Evolutionary conservation across 2,797 vertebrate genomes (phyloP), one percentile per base, ranked within the genome.

Genomic region (Paedocypris micromegethes): DNA sequence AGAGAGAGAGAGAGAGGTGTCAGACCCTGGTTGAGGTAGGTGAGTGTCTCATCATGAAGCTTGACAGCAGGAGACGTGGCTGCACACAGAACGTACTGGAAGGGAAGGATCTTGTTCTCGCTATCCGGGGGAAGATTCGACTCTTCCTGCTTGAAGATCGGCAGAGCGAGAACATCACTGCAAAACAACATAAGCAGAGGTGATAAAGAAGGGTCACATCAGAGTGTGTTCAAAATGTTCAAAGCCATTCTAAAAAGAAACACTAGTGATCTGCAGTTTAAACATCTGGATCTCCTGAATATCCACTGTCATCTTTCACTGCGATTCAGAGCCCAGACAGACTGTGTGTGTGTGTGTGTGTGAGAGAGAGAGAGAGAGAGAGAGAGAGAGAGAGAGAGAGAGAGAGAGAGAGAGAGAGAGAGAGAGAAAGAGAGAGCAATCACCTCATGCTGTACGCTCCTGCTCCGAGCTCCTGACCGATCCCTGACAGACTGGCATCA

Each of bases 391-490:
- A 68, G 0, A 37, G 40, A 50, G 45, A 6, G 40, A 2, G 9
- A 49, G 1, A 37, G 3, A 1, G 3, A n/a, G n/a, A 67, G 3
- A 7, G 9, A 54, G 38, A 40, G 8, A 49, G 51, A 45, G 23
- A 68, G 0, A 37, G 40, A 50, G 45, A 6, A 38, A 2, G 9
- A 49, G 1, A 37, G 3, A 1, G 3, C 39, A 49, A 57, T 78
- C 89, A 98, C 96, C 96, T 98, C 96, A 98, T 98, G 83, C 95
- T 98, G 84, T 98, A 98, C 6, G 96, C 96, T 65, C 95, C 95
- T 0, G 95, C 95, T 40, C 96, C 96, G 42, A 98, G 90, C 80
- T 98, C 96, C 83, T 98, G 95, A 4, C 96, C 96, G 54, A 98
- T 98, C 41, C 96, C 96, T 2, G 96, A 98, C 5, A 98, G 90